phyloP scores from a whole-genome alignment of 1,140 invertebrate genomes.

The Cydia pomonella region DNA sequence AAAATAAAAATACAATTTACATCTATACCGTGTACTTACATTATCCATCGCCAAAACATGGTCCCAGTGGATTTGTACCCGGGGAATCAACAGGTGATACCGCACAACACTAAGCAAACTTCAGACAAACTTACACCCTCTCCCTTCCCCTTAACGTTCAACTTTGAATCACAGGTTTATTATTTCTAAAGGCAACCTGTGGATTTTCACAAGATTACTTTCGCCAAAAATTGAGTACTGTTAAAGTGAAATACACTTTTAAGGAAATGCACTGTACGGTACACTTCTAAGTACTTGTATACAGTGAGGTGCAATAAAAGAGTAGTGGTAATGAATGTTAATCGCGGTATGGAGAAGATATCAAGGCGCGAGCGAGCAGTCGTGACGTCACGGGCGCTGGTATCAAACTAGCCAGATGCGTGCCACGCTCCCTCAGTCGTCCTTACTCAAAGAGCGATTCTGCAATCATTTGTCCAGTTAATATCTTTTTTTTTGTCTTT shows the following conservation, averaged over 20 bases:
- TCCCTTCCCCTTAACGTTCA: slow-evolving; percentile 51
- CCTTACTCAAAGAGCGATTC: slow-evolving; percentile 66
- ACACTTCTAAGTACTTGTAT: not conserved
- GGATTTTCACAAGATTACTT: slow-evolving; percentile 44
- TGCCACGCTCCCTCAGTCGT: slow-evolving; percentile 72
- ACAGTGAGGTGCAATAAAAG: slow-evolving; percentile 2
- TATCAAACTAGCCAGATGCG: slow-evolving; percentile 78
- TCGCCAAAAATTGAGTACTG: not conserved
- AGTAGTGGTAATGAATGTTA: slow-evolving; percentile 33
- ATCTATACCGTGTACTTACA: slow-evolving; percentile 55
- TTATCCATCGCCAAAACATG: slow-evolving; percentile 71
- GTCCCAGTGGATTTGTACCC: slow-evolving; percentile 59
- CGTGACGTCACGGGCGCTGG: slow-evolving; percentile 73
- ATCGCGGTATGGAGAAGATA: not conserved
- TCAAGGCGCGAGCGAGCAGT: slow-evolving; percentile 49
- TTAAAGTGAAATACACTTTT: slow-evolving; percentile 3
- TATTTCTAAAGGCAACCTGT: slow-evolving; percentile 59
- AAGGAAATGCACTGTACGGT: slow-evolving; percentile 40
- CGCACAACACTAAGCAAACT: slow-evolving; percentile 58
- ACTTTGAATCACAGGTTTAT: slow-evolving; percentile 46
- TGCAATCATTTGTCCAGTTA: slow-evolving; percentile 51
- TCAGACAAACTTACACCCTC: slow-evolving; percentile 66
- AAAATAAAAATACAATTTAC: slow-evolving; percentile 3
- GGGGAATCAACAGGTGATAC: slow-evolving; percentile 73
- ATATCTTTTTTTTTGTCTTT: not conserved